These are phyloP conservation scores for Hoplias malabaricus DNA, from an alignment of 2,113 vertebrate species.

Conservation along the genomic window DNA sequence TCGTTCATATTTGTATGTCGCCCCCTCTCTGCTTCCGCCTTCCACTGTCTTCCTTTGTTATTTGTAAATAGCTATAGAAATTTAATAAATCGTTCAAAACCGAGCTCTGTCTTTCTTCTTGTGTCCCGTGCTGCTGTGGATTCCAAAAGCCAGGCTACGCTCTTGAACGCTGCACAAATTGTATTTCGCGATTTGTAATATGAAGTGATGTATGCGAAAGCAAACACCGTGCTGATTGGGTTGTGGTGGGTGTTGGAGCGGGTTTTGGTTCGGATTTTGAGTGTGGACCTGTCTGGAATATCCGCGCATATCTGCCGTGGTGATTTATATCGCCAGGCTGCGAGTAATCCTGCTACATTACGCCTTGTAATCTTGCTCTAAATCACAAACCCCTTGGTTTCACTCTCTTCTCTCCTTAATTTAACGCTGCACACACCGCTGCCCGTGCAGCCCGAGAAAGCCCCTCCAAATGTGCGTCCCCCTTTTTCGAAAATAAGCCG, in stretches of 20 bases:
- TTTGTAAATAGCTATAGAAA: conserved; percentile 86
- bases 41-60: conserved; percentile 69
- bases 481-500: conserved; percentile 40
- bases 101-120: conserved; percentile 53
- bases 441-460: conserved; percentile 42
- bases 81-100: conserved; percentile 74
- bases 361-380: conserved; percentile 80
- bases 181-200: conserved; percentile 12
- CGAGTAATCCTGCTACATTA: conserved; percentile 83
- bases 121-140: conserved; percentile 56
- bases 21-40: conserved; percentile 66
- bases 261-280: conserved; percentile 63
- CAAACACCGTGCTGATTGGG: too few relatives aligned
- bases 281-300: conserved; percentile 75
- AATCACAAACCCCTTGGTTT: conserved; percentile 76
- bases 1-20: conserved; percentile 60
- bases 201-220: conserved; percentile 35
- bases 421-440: conserved; percentile 69
- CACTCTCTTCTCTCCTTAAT: conserved; percentile 72
- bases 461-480: conserved; percentile 37
- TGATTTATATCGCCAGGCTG: conserved; percentile 86
- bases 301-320: conserved; percentile 69
- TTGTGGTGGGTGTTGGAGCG: conserved; percentile 11
- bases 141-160: conserved; percentile 1
- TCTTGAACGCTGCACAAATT: neutral